Evolutionary conservation across 1,140 invertebrate species (phyloP).

Genomic region (Scaptomyza hsui): DNA sequence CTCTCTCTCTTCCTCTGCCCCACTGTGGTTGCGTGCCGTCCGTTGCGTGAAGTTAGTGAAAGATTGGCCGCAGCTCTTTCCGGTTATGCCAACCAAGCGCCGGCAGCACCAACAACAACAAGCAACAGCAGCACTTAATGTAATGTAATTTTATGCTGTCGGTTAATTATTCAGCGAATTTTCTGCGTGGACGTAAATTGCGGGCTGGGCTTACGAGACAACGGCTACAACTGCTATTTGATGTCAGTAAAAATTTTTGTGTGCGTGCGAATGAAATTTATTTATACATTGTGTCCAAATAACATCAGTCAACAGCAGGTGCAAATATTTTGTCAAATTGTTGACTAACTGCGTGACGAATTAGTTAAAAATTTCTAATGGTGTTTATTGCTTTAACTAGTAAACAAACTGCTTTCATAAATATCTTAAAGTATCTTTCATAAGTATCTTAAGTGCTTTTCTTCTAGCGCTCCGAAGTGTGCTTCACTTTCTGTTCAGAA

Average conservation of each 20-base stretch:
- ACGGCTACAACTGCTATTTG: conserved; percentile 36
- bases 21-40: conserved; percentile 17
- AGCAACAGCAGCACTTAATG: conserved; percentile 60
- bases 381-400: too few species aligned
- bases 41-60: conserved; percentile 50
- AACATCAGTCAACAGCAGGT: not conserved
- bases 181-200: conserved; percentile 11
- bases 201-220: not conserved
- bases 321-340: conserved; percentile 30
- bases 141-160: conserved; percentile 74
- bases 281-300: conserved; percentile 13
- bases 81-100: conserved; percentile 27
- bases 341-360: conserved; percentile 19
- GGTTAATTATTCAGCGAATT: conserved; percentile 74
- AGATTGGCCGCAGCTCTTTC: conserved; percentile 66
- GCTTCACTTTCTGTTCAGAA: too few species aligned
- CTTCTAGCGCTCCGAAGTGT: too few species aligned
- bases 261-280: conserved; percentile 17
- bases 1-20: not conserved
- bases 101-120: conserved; percentile 2
- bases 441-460: too few species aligned
- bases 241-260: conserved; percentile 61
- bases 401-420: too few species aligned
- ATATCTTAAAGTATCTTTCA: too few species aligned
- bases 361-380: too few species aligned